Conservation (phyloP, 2,113 vertebrate species). For the Paradisaea rubra region DNA sequence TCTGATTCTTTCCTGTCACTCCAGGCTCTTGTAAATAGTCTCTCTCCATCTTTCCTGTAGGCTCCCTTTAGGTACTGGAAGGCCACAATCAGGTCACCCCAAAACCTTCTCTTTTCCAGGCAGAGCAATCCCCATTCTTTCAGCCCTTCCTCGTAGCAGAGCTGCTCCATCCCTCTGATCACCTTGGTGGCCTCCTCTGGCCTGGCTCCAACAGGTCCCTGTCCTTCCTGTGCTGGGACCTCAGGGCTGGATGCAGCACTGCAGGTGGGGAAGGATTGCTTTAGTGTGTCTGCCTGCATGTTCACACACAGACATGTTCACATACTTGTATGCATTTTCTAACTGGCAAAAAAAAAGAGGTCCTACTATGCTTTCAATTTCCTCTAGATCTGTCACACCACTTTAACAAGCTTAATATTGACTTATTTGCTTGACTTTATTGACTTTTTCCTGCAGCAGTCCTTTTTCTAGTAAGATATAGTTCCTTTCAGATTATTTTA, state of each 20-base stretch:
- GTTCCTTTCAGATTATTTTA: background rate
- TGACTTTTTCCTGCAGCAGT: background rate
- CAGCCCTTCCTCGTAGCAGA: background rate
- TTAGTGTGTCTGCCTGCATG: background rate
- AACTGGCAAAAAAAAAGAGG: background rate
- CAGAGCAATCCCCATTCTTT: rapidly evolving
- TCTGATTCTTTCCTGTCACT: background rate
- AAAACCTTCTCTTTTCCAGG: rapidly evolving
- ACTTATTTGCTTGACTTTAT: background rate
- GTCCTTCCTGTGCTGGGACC: background rate
- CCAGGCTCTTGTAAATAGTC: rapidly evolving
- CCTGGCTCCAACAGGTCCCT: background rate
- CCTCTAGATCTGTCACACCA: background rate
- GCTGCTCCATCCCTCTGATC: background rate
- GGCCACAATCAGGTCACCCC: rapidly evolving
- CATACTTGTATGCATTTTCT: background rate
- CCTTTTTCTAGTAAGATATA: background rate
- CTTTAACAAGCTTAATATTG: background rate
- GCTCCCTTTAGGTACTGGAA: rapidly evolving
- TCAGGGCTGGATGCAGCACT: background rate
- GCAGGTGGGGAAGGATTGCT: background rate
- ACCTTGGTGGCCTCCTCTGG: background rate
- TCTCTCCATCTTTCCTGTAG: rapidly evolving
- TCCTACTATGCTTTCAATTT: background rate
- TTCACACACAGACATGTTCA: too few relatives aligned